Percentiles rank a stretch among this genome's conserved stretches.
Evolutionary conservation across 2,888 invertebrate genomes (phyloP).

Genomic region (Campaea margaritaria): DNA sequence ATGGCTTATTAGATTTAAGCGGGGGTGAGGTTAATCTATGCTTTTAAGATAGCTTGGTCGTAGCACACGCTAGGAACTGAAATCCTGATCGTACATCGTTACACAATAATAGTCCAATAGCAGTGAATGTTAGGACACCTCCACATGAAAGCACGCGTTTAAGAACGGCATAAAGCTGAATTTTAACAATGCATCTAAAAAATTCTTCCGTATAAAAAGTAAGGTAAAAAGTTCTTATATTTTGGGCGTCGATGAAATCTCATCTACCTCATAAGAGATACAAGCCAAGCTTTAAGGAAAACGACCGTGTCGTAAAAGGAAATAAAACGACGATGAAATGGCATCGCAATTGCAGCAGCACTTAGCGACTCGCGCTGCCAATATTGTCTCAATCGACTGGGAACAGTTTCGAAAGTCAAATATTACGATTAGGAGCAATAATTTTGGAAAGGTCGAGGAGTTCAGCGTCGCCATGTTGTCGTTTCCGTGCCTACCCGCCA

Average conservation of each 20-base stretch:
- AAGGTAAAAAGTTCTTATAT: too few relatives aligned
- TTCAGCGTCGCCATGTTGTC: slow-evolving; percentile 44
- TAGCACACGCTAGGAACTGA: neutral
- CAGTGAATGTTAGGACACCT: too few relatives aligned
- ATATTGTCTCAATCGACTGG: slow-evolving; percentile 52
- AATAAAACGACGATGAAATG: slow-evolving; percentile 8
- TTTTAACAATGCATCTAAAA: too few relatives aligned
- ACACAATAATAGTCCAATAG: neutral
- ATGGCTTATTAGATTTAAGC: slow-evolving; percentile 9
- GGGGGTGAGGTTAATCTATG: slow-evolving; percentile 3
- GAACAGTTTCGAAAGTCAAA: slow-evolving; percentile 73
- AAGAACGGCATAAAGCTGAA: too few relatives aligned
- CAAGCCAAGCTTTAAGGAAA: slow-evolving; percentile 3
- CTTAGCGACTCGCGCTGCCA: slow-evolving; percentile 15
- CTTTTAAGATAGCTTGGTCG: neutral
- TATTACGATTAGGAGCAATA: slow-evolving; percentile 66
- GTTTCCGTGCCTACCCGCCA: slow-evolving; percentile 61
- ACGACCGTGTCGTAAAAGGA: slow-evolving; percentile 2
- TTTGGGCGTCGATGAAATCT: too few relatives aligned
- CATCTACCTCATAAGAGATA: too few relatives aligned
- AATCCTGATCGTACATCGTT: neutral
- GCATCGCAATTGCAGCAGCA: slow-evolving; percentile 15
- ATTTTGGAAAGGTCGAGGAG: slow-evolving; percentile 61
- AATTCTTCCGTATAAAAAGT: too few relatives aligned
- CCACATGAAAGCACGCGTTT: too few relatives aligned